Evolutionary conservation across 2,113 vertebrate species (phyloP).

Genomic region (Podarcis raffonei): DNA sequence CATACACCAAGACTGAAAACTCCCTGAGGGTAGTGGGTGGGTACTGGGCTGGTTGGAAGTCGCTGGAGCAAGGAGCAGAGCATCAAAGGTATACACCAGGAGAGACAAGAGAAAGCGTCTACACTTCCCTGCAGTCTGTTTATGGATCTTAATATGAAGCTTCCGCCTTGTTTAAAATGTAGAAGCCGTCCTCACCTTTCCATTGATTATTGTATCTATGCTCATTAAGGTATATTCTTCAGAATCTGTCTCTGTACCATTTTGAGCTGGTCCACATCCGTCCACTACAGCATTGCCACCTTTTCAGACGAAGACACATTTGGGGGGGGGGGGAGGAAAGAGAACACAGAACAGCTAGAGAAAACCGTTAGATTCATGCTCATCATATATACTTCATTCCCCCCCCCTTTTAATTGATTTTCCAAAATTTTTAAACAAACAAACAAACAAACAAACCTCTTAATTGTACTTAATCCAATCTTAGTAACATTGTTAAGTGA

Average conservation of each 20-base stretch:
- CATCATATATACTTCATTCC: background rate
- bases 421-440: background rate
- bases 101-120: background rate
- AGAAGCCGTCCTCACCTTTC: slow-evolving; percentile 83
- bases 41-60: background rate
- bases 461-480: too few relatives aligned
- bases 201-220: slow-evolving; percentile 98
- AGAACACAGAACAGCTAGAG: background rate
- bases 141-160: background rate
- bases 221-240: slow-evolving; percentile 94
- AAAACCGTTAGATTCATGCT: background rate
- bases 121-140: background rate
- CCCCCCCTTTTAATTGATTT: too few relatives aligned
- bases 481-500: too few relatives aligned
- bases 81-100: background rate
- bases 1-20: too few relatives aligned
- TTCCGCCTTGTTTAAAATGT: background rate
- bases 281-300: slow-evolving; percentile 88
- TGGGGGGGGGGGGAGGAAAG: background rate
- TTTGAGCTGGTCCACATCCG: slow-evolving; percentile 79
- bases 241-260: slow-evolving; percentile 71
- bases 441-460: too few relatives aligned
- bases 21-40: background rate
- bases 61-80: background rate
- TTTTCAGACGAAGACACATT: slow-evolving; percentile 43